Evolutionary conservation across 1,140 invertebrate species (phyloP).

Genomic region (Drosophila carrolli): DNA sequence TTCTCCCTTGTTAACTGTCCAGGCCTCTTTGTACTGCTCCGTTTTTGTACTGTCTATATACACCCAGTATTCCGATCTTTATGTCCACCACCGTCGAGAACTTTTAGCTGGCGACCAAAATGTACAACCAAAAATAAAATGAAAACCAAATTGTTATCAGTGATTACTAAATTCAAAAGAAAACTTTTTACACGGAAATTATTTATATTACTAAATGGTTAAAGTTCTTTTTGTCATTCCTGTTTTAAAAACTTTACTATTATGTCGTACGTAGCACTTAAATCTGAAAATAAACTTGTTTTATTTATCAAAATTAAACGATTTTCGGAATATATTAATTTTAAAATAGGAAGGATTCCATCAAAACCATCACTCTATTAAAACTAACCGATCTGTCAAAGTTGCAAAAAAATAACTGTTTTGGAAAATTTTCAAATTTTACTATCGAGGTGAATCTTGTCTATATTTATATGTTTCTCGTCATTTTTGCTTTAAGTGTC

Average conservation of each 20-base stretch:
- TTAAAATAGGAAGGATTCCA: too few relatives aligned
- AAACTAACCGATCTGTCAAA: too few relatives aligned
- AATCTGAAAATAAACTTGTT: neutral
- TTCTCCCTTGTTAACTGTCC: neutral
- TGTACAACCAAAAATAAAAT: constrained; percentile 39
- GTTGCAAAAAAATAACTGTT: too few relatives aligned
- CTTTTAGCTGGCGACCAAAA: constrained; percentile 19
- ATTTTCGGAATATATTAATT: neutral
- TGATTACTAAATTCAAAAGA: neutral
- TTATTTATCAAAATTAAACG: neutral
- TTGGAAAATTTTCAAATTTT: too few relatives aligned
- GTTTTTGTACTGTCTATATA: constrained; percentile 29
- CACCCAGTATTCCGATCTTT: constrained; percentile 12
- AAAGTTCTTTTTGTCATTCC: constrained; percentile 11
- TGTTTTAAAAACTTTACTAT: constrained; percentile 8
- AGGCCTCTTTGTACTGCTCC: constrained; percentile 10
- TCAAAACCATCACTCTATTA: too few relatives aligned
- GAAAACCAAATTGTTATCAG: constrained; percentile 31
- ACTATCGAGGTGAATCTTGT: neutral
- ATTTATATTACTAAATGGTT: neutral
- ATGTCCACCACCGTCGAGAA: constrained; percentile 1
- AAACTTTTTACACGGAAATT: neutral
- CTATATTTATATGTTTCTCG: neutral
- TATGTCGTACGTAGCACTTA: constrained; percentile 5
- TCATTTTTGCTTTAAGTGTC: neutral